Evolutionary conservation across 2,888 invertebrate species (phyloP), one percentile per base, ranked within the genome.

Genomic region (Platypus cylindrus): DNA sequence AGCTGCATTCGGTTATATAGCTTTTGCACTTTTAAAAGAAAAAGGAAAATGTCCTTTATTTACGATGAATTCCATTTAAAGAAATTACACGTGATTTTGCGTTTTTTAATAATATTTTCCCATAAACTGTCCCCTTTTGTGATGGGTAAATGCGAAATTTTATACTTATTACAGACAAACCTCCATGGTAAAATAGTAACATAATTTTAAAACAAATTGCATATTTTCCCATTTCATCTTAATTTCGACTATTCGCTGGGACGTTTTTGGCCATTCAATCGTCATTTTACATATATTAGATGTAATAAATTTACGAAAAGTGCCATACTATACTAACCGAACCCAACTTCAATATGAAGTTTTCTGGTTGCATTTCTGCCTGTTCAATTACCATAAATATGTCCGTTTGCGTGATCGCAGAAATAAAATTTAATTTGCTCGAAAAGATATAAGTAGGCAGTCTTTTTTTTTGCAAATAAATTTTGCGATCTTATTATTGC

Each of bases 381-480:
- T 52, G 51, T 59, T 57, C 58, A 60, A 61, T 61, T 61, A 61
- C 53, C 60, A 59, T 61, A 61, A 61, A 61, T 49, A 60, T 61
- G 60, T 58, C 59, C 40, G 33, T 47, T 52, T 47, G 52, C 52
- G 50, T 50, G 55, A 53, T 47, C 45, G 44, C 45, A 31, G 43
- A 45, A 53, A 54, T 59, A 58, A 58, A 58, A 56, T 57, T 59
- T 55, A 57, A 60, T 60, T 58, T 55, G 55, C 54, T 56, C 51
- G 51, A 53, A 53, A 26, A 17, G 28, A 13, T 22, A 13, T n/a
- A n/a, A n/a, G n/a, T n/a, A n/a, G n/a, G 14, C 5, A 11, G 24
- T 25, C 12, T 13, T 25, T 22, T 15, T 34, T 28, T 30, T 30
- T 35, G 35, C 30, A 35, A 30, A 30, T n/a, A 22, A n/a, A n/a